Evolutionary conservation across 2,888 invertebrate genomes (phyloP).

Genomic region (Pycnomerus fuliginosus): DNA sequence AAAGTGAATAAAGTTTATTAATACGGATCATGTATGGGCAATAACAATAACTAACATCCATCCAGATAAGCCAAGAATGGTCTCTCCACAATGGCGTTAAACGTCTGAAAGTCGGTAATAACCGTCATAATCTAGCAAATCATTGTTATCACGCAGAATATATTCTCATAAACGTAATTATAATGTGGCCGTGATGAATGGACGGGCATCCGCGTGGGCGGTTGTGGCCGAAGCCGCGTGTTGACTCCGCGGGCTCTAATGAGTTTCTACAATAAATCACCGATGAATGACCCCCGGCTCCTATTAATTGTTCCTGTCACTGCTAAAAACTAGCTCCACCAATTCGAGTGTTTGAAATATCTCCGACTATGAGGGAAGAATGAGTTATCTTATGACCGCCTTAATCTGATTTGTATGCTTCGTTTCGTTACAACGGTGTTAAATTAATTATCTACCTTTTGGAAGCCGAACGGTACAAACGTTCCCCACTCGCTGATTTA

Average conservation of each 20-base stretch:
- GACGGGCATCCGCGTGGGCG: constrained; percentile 28
- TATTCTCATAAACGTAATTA: constrained; percentile 29
- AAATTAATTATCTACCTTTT: constrained; percentile 33
- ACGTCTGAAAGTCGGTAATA: constrained; percentile 22
- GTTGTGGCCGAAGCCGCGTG: constrained; percentile 26
- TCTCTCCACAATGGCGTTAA: constrained; percentile 21
- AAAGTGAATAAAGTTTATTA: too few relatives aligned
- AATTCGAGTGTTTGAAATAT: constrained; percentile 36
- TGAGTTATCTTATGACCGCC: constrained; percentile 23
- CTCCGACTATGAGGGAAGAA: constrained; percentile 19
- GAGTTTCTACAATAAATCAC: constrained; percentile 48
- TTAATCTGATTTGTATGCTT: constrained; percentile 34
- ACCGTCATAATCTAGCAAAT: constrained; percentile 29
- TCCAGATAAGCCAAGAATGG: constrained; percentile 7
- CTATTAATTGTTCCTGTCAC: constrained; percentile 48
- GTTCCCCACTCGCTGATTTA: too few relatives aligned
- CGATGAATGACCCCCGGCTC: constrained; percentile 37
- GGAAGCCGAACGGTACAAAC: too few relatives aligned
- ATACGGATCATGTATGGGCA: constrained; percentile 8
- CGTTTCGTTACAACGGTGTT: constrained; percentile 29
- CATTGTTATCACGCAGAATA: constrained; percentile 31
- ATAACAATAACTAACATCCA: constrained; percentile 31
- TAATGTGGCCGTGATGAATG: constrained; percentile 32
- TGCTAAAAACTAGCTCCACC: constrained; percentile 40
- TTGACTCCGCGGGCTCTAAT: constrained; percentile 46